Evolutionary conservation across 2,888 invertebrate species (phyloP).

Genomic region (Polydrusus cervinus): DNA sequence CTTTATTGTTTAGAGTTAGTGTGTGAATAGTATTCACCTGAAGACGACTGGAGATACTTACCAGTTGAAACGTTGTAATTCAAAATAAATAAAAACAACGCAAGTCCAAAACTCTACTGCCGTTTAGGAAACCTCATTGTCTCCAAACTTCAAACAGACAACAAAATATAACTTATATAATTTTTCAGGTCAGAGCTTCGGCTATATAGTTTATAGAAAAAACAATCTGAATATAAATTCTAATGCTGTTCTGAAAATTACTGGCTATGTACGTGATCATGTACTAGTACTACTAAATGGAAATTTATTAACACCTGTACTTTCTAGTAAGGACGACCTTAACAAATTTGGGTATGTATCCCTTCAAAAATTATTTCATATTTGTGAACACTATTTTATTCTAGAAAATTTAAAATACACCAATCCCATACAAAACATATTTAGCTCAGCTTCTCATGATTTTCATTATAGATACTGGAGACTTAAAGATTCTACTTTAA

Average conservation of each 20-base stretch:
- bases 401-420: background rate
- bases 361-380: background rate
- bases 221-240: constrained; percentile 60
- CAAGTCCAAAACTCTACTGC: too few relatives aligned
- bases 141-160: background rate
- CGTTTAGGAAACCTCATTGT: too few relatives aligned
- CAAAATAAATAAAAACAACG: too few relatives aligned
- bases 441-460: background rate
- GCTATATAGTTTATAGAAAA: constrained; percentile 74
- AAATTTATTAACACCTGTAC: constrained; percentile 64
- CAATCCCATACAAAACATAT: too few relatives aligned
- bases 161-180: background rate
- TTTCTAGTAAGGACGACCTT: constrained; percentile 53
- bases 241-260: constrained; percentile 65
- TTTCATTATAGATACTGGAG: constrained; percentile 55
- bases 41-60: too few relatives aligned
- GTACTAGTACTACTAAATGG: constrained; percentile 72
- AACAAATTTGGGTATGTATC: constrained; percentile 50
- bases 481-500: constrained; percentile 62
- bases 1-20: too few relatives aligned
- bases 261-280: constrained; percentile 71
- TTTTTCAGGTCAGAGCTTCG: constrained; percentile 75
- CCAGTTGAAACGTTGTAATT: too few relatives aligned
- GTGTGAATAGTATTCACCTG: too few relatives aligned
- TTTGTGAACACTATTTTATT: background rate